These are phyloP conservation scores for Papilio aristodemus DNA, from an alignment of 1,140 invertebrate species.

Conservation along the genomic window DNA sequence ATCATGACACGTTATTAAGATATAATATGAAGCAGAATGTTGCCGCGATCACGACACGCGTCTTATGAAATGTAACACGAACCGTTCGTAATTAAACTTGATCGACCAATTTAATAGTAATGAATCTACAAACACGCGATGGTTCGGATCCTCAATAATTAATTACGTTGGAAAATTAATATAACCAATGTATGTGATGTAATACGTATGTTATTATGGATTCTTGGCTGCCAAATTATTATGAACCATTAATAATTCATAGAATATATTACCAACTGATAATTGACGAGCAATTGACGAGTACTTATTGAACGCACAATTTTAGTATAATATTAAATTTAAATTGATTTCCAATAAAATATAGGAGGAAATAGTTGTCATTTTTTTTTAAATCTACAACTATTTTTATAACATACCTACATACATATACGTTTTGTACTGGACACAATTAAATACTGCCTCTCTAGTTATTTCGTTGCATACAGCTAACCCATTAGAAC, in stretches of 20 bases:
- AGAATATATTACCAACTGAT: background rate
- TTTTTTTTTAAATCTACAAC: too few species aligned
- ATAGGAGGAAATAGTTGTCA: too few species aligned
- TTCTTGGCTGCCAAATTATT: background rate
- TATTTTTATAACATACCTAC: too few species aligned
- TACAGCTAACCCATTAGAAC: too few species aligned
- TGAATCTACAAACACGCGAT: constrained; percentile 21
- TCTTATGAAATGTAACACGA: constrained; percentile 9
- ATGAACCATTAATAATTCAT: background rate
- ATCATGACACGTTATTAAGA: background rate
- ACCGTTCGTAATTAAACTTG: constrained; percentile 10
- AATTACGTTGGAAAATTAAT: constrained; percentile 15
- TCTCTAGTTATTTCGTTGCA: too few species aligned
- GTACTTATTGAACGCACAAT: background rate
- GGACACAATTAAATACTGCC: too few species aligned
- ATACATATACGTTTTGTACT: too few species aligned
- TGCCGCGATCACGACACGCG: background rate
- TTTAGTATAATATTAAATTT: background rate
- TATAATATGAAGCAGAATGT: background rate
- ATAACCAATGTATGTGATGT: constrained; percentile 14
- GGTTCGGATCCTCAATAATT: constrained; percentile 17
- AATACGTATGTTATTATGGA: constrained; percentile 12
- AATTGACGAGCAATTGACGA: background rate
- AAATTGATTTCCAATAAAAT: background rate
- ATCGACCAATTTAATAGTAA: constrained; percentile 21